These are phyloP conservation scores for Clamator glandarius DNA, from an alignment of 2,797 vertebrate species.

Conservation along the genomic window DNA sequence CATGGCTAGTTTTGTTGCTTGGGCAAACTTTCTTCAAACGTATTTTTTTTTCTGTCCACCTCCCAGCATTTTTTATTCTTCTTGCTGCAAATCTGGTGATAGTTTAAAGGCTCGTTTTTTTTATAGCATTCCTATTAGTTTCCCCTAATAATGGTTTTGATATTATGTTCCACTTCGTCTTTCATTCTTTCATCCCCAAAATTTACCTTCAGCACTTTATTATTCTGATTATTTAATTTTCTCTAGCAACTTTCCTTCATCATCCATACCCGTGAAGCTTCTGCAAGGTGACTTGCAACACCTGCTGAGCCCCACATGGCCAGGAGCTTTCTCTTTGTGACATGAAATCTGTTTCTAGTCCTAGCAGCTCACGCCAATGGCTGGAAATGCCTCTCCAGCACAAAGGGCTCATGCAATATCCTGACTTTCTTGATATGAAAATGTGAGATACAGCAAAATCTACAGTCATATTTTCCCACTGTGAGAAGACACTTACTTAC, in stretches of 20 bases:
- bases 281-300: background rate
- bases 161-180: background rate
- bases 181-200: background rate
- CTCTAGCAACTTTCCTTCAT: background rate
- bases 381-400: background rate
- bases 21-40: background rate
- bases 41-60: background rate
- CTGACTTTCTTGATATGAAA: background rate
- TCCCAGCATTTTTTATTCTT: background rate
- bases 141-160: background rate
- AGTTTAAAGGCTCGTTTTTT: background rate
- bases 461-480: background rate
- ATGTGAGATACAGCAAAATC: background rate
- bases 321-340: background rate
- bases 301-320: background rate
- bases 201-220: background rate
- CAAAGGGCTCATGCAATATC: background rate
- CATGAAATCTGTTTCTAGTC: background rate
- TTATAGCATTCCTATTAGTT: background rate
- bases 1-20: background rate
- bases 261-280: background rate
- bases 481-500: background rate
- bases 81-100: background rate
- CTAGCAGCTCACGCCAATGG: background rate
- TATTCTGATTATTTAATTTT: background rate